These are phyloP conservation scores for Diorhabda carinulata DNA, from an alignment of 1,140 invertebrate species.

Conservation along the genomic window DNA sequence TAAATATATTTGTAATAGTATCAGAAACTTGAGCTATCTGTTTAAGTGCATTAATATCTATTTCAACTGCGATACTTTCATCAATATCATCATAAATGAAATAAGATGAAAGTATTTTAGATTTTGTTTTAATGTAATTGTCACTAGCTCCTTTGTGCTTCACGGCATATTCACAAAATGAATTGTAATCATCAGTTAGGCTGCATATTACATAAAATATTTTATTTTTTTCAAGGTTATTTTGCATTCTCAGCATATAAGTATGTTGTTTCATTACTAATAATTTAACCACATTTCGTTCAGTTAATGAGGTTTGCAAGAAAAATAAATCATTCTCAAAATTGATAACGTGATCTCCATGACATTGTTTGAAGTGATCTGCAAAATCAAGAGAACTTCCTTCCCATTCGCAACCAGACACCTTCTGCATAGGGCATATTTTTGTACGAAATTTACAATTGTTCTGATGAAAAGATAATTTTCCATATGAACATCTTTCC, in stretches of 20 bases:
- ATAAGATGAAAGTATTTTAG: conserved; percentile 27
- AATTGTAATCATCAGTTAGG: conserved; percentile 27
- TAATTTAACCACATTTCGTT: conserved; percentile 22
- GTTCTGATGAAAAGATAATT: conserved; percentile 29
- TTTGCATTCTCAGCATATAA: conserved; percentile 28
- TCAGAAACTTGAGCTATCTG: conserved; percentile 28
- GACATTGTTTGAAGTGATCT: conserved; percentile 30
- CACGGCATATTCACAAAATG: conserved; percentile 30
- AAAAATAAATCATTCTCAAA: conserved; percentile 29
- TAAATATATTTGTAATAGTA: conserved; percentile 31
- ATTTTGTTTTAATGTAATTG: conserved; percentile 32
- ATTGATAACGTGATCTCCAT: conserved; percentile 33
- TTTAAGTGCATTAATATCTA: conserved; percentile 31
- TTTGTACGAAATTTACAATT: conserved; percentile 31
- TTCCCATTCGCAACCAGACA: conserved; percentile 29
- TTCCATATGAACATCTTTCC: conserved; percentile 20
- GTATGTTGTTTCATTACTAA: conserved; percentile 27
- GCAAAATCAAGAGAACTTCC: conserved; percentile 29
- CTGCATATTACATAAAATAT: conserved; percentile 31
- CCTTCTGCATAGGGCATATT: conserved; percentile 26
- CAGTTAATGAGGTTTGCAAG: conserved; percentile 27
- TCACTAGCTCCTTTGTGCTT: conserved; percentile 33
- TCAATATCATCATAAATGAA: conserved; percentile 27
- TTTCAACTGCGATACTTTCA: conserved; percentile 27
- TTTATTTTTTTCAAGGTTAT: conserved; percentile 23